Evolutionary conservation across 2,888 invertebrate genomes (phyloP), one percentile per base, ranked within the genome.

Genomic region (Acronicta aceris): DNA sequence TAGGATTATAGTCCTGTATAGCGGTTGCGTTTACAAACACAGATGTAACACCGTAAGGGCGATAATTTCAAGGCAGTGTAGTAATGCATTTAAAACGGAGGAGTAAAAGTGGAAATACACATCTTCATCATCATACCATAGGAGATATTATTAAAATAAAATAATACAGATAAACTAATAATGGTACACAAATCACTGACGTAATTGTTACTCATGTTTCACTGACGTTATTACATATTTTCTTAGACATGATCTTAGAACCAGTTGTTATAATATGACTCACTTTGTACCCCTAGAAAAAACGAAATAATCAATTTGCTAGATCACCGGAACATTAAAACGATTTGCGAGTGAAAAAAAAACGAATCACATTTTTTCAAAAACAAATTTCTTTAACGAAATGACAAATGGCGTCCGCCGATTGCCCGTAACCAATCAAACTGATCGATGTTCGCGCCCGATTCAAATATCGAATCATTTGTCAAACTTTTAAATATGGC

Each of bases 351-450:
- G 27, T 57, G 13, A 49, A 57, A 71, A 74, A 76, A 74, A 57
- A 50, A 51, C 50, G 43, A 50, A 62, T 51, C 54, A 47, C 45
- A 45, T 57, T 62, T 62, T 60, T 65, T 59, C 45, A 64, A 62
- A 71, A 71, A 66, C 59, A 70, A 69, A 71, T 71, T 76, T 82
- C 74, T 76, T 81, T 84, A 83, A 74, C 74, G 76, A 81, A 83
- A 87, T 92, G 92, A 92, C 89, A 90, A 90, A 92, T 91, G 83
- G 85, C 83, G 75, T 61, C 67, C 84, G 74, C 81, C 85, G 87
- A 89, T 89, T 86, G 87, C 83, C 86, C 88, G 89, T 86, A 87
- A 84, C 93, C 87, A 91, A 93, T 93, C 84, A 83, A 82, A 86
- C 83, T 91, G 93, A 92, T 89, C 87, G 91, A 88, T 88, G 87